phyloP scores from a whole-genome alignment of 2,888 invertebrate species.

The Rhogogaster chlorosoma region DNA sequence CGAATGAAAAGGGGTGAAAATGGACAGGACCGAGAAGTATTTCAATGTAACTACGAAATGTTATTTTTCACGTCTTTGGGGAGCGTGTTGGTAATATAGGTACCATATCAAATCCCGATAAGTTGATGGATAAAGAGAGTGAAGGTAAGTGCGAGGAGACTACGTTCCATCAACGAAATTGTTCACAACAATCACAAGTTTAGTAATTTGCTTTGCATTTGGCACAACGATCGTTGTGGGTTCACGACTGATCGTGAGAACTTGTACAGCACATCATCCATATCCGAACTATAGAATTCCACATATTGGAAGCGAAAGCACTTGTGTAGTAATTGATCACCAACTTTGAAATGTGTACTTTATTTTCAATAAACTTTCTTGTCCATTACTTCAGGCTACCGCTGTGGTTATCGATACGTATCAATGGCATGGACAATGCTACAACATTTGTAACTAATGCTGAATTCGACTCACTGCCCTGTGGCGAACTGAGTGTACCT shows the following conservation, averaged over 20 bases:
- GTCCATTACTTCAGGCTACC: not conserved
- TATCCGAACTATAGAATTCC: not conserved
- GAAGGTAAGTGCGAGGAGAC: not conserved
- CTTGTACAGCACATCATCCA: not conserved
- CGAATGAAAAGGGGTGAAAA: no score
- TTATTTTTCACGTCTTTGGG: no score
- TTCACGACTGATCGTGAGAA: not conserved
- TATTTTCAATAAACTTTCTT: not conserved
- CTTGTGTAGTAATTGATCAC: not conserved
- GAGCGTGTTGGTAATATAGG: no score
- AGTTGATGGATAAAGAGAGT: not conserved
- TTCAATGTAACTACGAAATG: no score
- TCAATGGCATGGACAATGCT: not conserved
- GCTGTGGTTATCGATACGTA: not conserved
- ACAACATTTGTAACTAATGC: not conserved
- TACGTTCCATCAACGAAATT: not conserved
- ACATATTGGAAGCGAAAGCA: not conserved
- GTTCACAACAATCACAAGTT: not conserved
- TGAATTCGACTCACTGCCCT: no score
- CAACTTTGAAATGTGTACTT: not conserved
- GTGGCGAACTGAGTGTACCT: no score
- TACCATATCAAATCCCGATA: not conserved
- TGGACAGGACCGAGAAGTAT: no score
- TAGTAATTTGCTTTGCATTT: not conserved
- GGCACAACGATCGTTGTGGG: not conserved